Conservation (phyloP, 2,797 vertebrate genomes). For the Pseudochromis fuscus region DNA sequence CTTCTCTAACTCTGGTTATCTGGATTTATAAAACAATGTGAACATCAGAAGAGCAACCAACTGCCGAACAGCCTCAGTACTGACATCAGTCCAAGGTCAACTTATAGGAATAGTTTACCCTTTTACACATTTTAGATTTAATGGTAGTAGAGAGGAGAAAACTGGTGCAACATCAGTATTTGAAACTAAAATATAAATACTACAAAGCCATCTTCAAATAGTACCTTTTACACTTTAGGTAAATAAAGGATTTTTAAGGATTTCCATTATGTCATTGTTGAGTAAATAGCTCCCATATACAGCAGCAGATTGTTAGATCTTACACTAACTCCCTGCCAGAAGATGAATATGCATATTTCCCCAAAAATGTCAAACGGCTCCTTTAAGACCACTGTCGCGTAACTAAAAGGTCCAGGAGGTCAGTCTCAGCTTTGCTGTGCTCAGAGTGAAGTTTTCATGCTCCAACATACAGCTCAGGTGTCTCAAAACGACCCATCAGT, state of each 20-base stretch:
- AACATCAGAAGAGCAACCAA: background rate
- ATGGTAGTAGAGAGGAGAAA: background rate
- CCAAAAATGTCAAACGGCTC: background rate
- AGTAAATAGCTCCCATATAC: background rate
- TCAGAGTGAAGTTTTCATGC: background rate
- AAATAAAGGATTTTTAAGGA: too few species aligned
- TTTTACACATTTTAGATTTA: too few species aligned
- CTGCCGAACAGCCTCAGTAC: background rate
- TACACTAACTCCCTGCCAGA: background rate
- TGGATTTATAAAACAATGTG: conserved; percentile 8
- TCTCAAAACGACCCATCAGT: conserved; percentile 32
- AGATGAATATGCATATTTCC: background rate
- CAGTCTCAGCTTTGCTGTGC: background rate
- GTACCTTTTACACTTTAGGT: too few species aligned
- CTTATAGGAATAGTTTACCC: conserved; percentile 3
- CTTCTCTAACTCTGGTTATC: conserved; percentile 14
- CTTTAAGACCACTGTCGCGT: conserved; percentile 5
- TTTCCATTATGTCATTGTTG: too few species aligned
- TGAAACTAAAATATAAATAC: too few species aligned
- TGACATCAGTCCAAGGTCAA: conserved; percentile 3
- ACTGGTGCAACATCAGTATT: too few species aligned
- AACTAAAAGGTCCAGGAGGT: background rate
- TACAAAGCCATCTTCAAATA: too few species aligned
- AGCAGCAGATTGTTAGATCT: background rate
- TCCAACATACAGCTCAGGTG: conserved; percentile 22